A percentile compares a stretch with the other conserved stretches of the same genome.
Conservation (phyloP, 2,888 invertebrate genomes). For the Koerneria pararmatus region DNA sequence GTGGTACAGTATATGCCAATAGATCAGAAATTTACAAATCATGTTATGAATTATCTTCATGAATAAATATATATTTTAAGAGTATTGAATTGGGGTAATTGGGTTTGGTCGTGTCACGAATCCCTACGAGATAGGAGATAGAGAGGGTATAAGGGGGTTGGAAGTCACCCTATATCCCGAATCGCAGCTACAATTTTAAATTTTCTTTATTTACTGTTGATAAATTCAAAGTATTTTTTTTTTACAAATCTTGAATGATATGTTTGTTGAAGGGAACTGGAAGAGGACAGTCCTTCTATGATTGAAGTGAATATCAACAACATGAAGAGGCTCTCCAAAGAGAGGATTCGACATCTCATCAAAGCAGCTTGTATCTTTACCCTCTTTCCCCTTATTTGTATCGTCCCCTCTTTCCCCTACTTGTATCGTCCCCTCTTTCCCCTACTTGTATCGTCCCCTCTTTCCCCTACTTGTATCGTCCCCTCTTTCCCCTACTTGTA, state of each 20-base stretch:
- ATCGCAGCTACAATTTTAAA: too few relatives aligned
- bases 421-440: too few relatives aligned
- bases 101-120: neutral
- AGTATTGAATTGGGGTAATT: neutral
- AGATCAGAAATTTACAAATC: neutral
- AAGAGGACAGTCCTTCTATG: conserved; percentile 77
- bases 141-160: neutral
- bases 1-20: neutral
- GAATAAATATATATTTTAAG: neutral
- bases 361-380: too few relatives aligned
- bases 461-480: too few relatives aligned
- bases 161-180: neutral
- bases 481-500: too few relatives aligned
- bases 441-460: too few relatives aligned
- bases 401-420: too few relatives aligned
- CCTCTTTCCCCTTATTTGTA: too few relatives aligned
- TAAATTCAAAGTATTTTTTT: too few relatives aligned
- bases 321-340: conserved; percentile 95
- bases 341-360: conserved; percentile 84
- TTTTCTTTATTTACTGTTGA: too few relatives aligned
- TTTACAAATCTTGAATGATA: too few relatives aligned
- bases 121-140: neutral
- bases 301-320: conserved; percentile 97
- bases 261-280: conserved; percentile 64
- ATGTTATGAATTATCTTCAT: neutral